A percentile compares a stretch with the other conserved stretches of the same genome.
Evolutionary conservation across 2,113 vertebrate species (phyloP).

Genomic region (Myanophis thanlyinensis): DNA sequence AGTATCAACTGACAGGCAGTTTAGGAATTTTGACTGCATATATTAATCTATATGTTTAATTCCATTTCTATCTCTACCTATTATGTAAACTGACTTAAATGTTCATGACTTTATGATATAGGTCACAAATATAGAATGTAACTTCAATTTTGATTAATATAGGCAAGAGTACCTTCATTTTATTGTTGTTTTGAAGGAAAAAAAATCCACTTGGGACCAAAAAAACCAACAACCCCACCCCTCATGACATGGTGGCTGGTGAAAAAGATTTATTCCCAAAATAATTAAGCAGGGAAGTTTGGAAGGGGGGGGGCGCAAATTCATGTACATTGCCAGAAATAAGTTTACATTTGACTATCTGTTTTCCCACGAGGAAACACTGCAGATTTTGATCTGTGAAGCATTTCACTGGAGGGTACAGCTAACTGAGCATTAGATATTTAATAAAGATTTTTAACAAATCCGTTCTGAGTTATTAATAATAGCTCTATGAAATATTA

Average conservation of each 20-base stretch:
- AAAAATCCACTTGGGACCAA: conserved; percentile 2
- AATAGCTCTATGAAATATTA: neutral
- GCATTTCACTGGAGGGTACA: neutral
- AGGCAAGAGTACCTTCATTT: conserved; percentile 8
- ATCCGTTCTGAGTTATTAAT: neutral
- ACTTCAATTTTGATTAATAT: too few species aligned
- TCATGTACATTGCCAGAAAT: neutral
- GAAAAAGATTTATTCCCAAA: conserved; percentile 21
- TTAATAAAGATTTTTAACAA: conserved; percentile 16
- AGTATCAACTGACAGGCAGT: neutral
- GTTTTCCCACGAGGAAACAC: neutral
- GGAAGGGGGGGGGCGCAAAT: neutral
- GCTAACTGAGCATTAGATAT: neutral
- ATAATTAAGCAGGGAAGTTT: neutral
- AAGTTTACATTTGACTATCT: neutral
- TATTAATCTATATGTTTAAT: neutral
- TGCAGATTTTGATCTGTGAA: neutral
- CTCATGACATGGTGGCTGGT: neutral
- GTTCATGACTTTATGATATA: neutral
- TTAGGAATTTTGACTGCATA: neutral
- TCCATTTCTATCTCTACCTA: neutral
- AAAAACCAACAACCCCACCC: neutral
- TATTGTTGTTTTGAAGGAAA: neutral
- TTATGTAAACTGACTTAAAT: neutral
- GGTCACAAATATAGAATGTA: neutral